Evolutionary conservation across 1,140 invertebrate species (phyloP).

Genomic region (Amphibalanus amphitrite): DNA sequence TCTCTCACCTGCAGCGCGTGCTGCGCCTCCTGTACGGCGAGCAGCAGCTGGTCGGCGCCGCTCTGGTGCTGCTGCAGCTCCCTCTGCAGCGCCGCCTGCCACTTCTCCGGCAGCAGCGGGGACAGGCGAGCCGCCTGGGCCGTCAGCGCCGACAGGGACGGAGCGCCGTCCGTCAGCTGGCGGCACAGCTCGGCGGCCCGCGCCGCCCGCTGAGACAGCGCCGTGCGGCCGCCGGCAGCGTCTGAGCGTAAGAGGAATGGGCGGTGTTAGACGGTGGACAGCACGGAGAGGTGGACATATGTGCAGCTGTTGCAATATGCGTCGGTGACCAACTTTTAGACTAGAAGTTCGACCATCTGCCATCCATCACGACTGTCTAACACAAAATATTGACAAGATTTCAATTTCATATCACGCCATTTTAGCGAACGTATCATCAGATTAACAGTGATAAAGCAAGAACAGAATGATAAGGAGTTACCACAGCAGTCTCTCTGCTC

Average conservation of each 20-base stretch:
- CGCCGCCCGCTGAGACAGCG: background rate
- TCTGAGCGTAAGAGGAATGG: background rate
- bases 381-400: too few species aligned
- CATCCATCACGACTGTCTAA: too few species aligned
- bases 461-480: too few species aligned
- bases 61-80: constrained; percentile 40
- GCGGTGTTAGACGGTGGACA: too few species aligned
- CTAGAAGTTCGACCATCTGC: too few species aligned
- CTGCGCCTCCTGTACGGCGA: constrained; percentile 57
- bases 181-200: background rate
- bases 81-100: constrained; percentile 31
- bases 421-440: too few species aligned
- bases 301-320: too few species aligned
- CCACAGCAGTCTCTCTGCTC: too few species aligned
- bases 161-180: background rate
- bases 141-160: background rate
- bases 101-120: background rate
- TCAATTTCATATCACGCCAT: too few species aligned
- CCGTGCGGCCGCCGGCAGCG: background rate
- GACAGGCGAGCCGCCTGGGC: background rate
- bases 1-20: constrained; percentile 51
- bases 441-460: too few species aligned
- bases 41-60: constrained; percentile 36
- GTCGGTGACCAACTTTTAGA: too few species aligned
- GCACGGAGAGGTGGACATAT: too few species aligned